Evolutionary conservation across 2,888 invertebrate genomes (phyloP).

Genomic region (Homarus gammarus): DNA sequence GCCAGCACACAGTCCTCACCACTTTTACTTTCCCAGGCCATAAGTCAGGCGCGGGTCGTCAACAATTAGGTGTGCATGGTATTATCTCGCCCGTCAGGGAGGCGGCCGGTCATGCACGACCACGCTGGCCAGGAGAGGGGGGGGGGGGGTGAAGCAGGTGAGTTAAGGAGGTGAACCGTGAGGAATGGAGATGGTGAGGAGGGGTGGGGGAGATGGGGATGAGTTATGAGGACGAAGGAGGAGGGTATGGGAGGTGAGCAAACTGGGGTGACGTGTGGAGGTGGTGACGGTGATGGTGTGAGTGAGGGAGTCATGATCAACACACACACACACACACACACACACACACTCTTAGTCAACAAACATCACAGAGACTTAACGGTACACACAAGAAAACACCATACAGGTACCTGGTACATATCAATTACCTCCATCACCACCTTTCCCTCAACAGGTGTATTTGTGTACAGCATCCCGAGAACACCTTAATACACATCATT

Average conservation of each 20-base stretch:
- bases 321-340: too few relatives aligned
- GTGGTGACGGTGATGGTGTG: too few relatives aligned
- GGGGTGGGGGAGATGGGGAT: neutral
- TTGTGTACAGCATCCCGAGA: too few relatives aligned
- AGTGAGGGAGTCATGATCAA: too few relatives aligned
- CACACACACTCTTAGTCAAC: too few relatives aligned
- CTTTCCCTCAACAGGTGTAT: too few relatives aligned
- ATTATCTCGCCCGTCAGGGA: conserved; percentile 62
- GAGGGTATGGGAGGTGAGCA: neutral
- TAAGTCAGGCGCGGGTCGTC: conserved; percentile 56
- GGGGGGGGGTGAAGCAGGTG: neutral
- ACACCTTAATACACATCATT: too few relatives aligned
- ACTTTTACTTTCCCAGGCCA: conserved; percentile 70
- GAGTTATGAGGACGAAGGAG: neutral
- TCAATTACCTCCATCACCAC: too few relatives aligned
- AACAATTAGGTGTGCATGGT: conserved; percentile 70
- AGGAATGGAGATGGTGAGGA: neutral
- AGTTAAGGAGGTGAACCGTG: neutral
- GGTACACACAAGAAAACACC: too few relatives aligned
- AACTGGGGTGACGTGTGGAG: too few relatives aligned
- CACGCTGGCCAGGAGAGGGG: neutral
- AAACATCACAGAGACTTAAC: too few relatives aligned
- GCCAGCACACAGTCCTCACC: conserved; percentile 80
- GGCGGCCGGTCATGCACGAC: conserved; percentile 83
- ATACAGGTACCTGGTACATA: too few relatives aligned